phyloP scores from a whole-genome alignment of 2,113 vertebrate species.

The Potamarius usumacintae region DNA sequence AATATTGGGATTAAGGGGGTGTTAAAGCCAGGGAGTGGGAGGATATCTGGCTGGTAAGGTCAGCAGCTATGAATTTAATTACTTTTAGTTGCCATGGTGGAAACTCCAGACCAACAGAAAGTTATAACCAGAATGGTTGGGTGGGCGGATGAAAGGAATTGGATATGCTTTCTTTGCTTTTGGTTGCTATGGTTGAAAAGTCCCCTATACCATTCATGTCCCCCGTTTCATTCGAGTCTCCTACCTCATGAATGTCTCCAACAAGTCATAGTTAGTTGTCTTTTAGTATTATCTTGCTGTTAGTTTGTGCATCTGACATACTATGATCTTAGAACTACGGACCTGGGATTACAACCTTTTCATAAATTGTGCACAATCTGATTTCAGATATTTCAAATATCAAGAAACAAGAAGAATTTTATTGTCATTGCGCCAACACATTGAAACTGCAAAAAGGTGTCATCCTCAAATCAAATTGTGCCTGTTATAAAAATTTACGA shows the following conservation, averaged over 20 bases:
- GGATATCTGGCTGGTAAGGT: conserved; percentile 59
- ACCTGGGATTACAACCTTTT: neutral
- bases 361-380: neutral
- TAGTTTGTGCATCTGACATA: neutral
- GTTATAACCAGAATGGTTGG: conserved; percentile 48
- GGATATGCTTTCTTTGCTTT: conserved; percentile 56
- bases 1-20: conserved; percentile 21
- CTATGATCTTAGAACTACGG: neutral
- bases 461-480: no score
- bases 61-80: conserved; percentile 70
- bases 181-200: conserved; percentile 55
- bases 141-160: conserved; percentile 54
- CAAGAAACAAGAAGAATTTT: no score
- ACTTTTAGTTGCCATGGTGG: conserved; percentile 65
- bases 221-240: neutral
- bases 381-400: no score
- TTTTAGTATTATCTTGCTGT: neutral
- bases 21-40: conserved; percentile 53
- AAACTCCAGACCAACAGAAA: conserved; percentile 59
- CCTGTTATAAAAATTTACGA: no score
- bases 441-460: no score
- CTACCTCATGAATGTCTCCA: neutral
- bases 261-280: neutral
- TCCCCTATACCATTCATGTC: conserved; percentile 35
- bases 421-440: no score